These are phyloP conservation scores for Napeogenes sylphis DNA, from an alignment of 2,888 invertebrate genomes.

Conservation along the genomic window DNA sequence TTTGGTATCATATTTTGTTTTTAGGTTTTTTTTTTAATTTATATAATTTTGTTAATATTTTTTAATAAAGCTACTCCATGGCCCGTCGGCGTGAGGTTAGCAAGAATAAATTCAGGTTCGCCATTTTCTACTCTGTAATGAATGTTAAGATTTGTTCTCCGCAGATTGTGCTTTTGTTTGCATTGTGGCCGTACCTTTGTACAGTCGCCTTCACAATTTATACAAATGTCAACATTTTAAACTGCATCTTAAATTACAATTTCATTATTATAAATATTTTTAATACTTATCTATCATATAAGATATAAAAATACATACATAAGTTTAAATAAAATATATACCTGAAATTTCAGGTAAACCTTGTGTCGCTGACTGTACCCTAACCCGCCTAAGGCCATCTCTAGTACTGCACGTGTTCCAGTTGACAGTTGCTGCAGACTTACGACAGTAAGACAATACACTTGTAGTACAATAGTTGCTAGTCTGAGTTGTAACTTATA, in stretches of 20 bases:
- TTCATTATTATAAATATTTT: background rate
- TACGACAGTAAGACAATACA: conserved; percentile 29
- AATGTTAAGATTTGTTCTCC: conserved; percentile 75
- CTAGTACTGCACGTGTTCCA: conserved; percentile 50
- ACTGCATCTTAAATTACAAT: background rate
- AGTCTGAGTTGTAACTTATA: conserved; percentile 13
- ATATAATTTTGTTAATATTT: conserved; percentile 18
- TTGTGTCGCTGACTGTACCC: conserved; percentile 37
- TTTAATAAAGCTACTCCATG: conserved; percentile 52
- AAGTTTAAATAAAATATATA: conserved; percentile 7
- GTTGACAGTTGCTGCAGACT: conserved; percentile 33
- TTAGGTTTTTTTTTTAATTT: conserved; percentile 12
- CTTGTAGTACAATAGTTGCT: conserved; percentile 19
- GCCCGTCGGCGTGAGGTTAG: conserved; percentile 46
- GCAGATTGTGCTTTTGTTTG: conserved; percentile 70
- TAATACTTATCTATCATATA: background rate
- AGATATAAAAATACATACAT: background rate
- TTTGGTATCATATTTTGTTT: background rate
- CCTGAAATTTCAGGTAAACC: background rate
- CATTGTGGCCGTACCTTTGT: conserved; percentile 59
- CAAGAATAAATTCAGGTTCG: conserved; percentile 75
- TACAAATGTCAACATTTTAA: too few species aligned
- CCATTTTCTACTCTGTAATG: conserved; percentile 68
- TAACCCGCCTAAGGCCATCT: conserved; percentile 43
- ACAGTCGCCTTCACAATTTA: conserved; percentile 31